Evolutionary conservation across 2,888 invertebrate genomes (phyloP).

Genomic region (Diplazon laetatorius): DNA sequence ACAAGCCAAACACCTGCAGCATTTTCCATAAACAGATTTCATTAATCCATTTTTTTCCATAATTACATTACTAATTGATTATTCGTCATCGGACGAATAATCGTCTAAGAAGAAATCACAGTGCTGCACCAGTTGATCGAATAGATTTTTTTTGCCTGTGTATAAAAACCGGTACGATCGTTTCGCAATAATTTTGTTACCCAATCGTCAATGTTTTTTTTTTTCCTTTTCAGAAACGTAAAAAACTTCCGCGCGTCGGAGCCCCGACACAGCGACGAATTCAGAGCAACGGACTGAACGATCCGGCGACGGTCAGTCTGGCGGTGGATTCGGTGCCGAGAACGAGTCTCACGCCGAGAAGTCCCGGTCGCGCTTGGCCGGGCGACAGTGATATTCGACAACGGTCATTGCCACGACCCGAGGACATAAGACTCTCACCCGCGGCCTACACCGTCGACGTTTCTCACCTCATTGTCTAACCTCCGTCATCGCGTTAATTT

Average conservation of each 20-base stretch:
- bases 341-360: slow-evolving; percentile 82
- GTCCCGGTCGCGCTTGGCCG: slow-evolving; percentile 87
- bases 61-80: too few relatives aligned
- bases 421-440: slow-evolving; percentile 83
- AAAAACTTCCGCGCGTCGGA: slow-evolving; percentile 89
- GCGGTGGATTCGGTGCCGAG: slow-evolving; percentile 87
- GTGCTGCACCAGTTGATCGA: slow-evolving; percentile 31
- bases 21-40: too few relatives aligned
- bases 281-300: slow-evolving; percentile 91
- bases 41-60: too few relatives aligned
- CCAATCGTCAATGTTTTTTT: too few relatives aligned
- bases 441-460: slow-evolving; percentile 92
- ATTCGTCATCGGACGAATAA: too few relatives aligned
- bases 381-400: slow-evolving; percentile 86
- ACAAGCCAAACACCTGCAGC: neutral
- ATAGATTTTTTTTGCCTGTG: slow-evolving; percentile 33
- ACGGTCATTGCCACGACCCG: slow-evolving; percentile 84
- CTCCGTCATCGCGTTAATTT: slow-evolving; percentile 14
- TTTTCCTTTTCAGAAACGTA: slow-evolving; percentile 95
- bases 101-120: slow-evolving; percentile 23
- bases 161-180: neutral
- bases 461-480: slow-evolving; percentile 90
- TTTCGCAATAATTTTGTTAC: slow-evolving; percentile 2
- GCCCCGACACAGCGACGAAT: slow-evolving; percentile 88
- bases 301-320: slow-evolving; percentile 91